Evolutionary conservation across 2,888 invertebrate genomes (phyloP).

Genomic region (Lottia scabra): DNA sequence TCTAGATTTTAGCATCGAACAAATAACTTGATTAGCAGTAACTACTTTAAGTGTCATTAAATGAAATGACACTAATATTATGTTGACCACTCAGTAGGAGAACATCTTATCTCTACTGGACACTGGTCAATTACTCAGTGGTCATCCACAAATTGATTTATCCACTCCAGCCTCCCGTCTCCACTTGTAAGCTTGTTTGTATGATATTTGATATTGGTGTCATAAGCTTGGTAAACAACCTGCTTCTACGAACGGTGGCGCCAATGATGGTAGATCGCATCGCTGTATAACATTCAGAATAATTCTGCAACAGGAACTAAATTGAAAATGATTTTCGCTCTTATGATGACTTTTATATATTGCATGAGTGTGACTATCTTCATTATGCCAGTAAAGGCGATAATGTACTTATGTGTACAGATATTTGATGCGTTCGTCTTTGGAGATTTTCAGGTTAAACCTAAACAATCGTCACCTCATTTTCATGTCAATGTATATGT

Average conservation of each 20-base stretch:
- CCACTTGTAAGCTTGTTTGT: neutral
- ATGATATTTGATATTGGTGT: too few species aligned
- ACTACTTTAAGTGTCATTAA: neutral
- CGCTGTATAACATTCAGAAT: too few species aligned
- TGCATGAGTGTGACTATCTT: too few species aligned
- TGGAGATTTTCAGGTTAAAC: too few species aligned
- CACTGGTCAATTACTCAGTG: neutral
- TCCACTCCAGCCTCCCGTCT: neutral
- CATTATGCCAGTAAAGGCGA: too few species aligned
- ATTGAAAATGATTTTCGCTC: too few species aligned
- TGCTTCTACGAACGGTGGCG: neutral
- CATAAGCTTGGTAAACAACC: neutral
- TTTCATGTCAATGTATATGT: too few species aligned
- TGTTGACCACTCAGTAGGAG: constrained; percentile 3
- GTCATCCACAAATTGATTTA: neutral
- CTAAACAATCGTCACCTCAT: too few species aligned
- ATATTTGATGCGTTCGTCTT: too few species aligned
- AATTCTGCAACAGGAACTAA: too few species aligned
- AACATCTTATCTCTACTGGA: neutral
- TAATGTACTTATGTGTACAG: too few species aligned
- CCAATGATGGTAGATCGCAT: neutral
- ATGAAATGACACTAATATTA: constrained; percentile 4
- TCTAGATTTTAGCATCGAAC: neutral
- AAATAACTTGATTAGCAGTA: neutral
- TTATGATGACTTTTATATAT: too few species aligned